These are phyloP conservation scores for Dorcus hopei DNA, from an alignment of 2,888 invertebrate genomes.

Conservation along the genomic window DNA sequence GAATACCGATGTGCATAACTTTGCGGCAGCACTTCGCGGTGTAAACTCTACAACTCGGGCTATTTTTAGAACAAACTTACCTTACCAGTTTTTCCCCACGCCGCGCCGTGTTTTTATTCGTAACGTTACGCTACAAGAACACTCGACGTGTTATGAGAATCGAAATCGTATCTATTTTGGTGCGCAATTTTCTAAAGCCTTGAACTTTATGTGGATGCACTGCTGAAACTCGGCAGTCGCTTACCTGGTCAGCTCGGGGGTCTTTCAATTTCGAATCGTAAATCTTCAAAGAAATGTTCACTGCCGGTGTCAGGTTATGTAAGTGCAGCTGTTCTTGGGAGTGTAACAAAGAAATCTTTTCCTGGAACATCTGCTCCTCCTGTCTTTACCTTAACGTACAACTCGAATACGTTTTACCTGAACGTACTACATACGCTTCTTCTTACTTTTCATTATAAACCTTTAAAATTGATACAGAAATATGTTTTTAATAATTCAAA, in stretches of 20 bases:
- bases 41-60: conserved; percentile 23
- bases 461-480: no score
- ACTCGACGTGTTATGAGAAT: no score
- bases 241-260: no score
- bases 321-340: not conserved
- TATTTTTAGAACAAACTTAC: conserved; percentile 41
- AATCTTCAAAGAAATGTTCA: not conserved
- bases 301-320: not conserved
- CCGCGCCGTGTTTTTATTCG: not conserved
- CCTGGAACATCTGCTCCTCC: not conserved
- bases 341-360: not conserved
- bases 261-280: not conserved
- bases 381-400: no score
- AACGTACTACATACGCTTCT: no score
- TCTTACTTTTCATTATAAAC: no score
- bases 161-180: not conserved
- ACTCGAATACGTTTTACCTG: no score
- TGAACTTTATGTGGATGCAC: not conserved
- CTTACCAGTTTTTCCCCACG: conserved; percentile 33
- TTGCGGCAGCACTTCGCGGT: conserved; percentile 23
- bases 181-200: conserved; percentile 1
- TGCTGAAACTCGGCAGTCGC: no score
- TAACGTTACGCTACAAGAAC: not conserved
- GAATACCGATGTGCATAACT: conserved; percentile 21
- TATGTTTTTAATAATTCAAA: no score